These are phyloP conservation scores for Drosophila elegans DNA, from an alignment of 1,140 invertebrate genomes.

Conservation along the genomic window DNA sequence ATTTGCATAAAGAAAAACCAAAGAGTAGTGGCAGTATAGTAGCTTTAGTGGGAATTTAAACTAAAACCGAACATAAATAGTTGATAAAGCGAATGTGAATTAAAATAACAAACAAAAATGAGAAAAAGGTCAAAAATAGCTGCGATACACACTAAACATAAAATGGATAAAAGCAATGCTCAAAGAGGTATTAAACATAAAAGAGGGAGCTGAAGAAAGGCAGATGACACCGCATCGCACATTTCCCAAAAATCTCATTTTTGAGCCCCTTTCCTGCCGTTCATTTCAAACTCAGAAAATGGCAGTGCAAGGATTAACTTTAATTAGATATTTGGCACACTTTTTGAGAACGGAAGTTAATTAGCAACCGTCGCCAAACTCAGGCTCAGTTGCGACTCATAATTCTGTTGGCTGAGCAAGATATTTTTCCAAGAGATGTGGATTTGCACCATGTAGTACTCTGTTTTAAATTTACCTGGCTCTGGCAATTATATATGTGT, in stretches of 20 bases:
- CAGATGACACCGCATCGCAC: slow-evolving; percentile 48
- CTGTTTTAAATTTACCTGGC: too few relatives aligned
- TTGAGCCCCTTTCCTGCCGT: slow-evolving; percentile 1
- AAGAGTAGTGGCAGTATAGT: slow-evolving; percentile 55
- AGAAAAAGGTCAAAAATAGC: slow-evolving; percentile 83
- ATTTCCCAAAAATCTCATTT: slow-evolving; percentile 8
- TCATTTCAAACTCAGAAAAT: background rate
- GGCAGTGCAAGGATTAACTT: slow-evolving; percentile 68
- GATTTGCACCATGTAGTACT: too few relatives aligned
- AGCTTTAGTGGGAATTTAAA: slow-evolving; percentile 51
- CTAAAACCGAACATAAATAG: slow-evolving; percentile 33
- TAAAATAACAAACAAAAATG: slow-evolving; percentile 42
- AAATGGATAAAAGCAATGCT: slow-evolving; percentile 38
- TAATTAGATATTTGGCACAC: slow-evolving; percentile 64
- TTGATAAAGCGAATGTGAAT: slow-evolving; percentile 44
- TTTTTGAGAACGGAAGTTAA: slow-evolving; percentile 49
- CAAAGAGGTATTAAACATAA: slow-evolving; percentile 14
- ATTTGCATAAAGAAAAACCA: slow-evolving; percentile 50
- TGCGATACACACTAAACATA: slow-evolving; percentile 76
- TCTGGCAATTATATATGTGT: too few relatives aligned
- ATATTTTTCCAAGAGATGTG: slow-evolving; percentile 6
- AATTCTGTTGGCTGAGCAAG: slow-evolving; percentile 41
- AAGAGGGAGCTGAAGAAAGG: slow-evolving; percentile 26
- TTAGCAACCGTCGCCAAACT: slow-evolving; percentile 49
- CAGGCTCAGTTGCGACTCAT: slow-evolving; percentile 22